phyloP scores from a whole-genome alignment of 2,888 invertebrate species.

The Ashinkailepas kermadecensis region DNA sequence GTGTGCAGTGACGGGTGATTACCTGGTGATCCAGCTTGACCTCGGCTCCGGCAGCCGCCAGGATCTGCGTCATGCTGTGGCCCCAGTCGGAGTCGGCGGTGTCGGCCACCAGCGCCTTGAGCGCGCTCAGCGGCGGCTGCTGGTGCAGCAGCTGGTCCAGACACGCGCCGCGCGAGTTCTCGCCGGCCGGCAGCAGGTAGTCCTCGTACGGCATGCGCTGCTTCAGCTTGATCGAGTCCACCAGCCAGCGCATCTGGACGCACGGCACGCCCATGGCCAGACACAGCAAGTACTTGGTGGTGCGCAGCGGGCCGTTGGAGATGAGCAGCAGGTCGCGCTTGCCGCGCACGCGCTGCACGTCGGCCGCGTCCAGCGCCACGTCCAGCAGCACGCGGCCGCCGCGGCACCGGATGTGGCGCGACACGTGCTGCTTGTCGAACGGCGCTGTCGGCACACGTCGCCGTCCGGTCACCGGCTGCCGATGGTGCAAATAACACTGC shows the following conservation, averaged over 20 bases:
- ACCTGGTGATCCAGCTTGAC: slow-evolving; percentile 9
- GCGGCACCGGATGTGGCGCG: neutral
- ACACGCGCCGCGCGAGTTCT: too few relatives aligned
- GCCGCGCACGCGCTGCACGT: neutral
- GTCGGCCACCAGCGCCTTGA: neutral
- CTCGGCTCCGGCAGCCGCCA: neutral
- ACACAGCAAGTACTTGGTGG: slow-evolving; percentile 1
- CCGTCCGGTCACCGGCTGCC: too few relatives aligned
- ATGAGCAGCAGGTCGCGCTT: slow-evolving; percentile 4
- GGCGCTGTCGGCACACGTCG: neutral
- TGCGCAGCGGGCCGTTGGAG: slow-evolving; percentile 4
- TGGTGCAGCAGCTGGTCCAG: neutral
- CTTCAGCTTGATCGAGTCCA: neutral
- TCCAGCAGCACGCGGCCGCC: slow-evolving; percentile 1
- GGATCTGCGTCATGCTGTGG: neutral
- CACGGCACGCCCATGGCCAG: slow-evolving; percentile 16
- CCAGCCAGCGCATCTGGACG: neutral
- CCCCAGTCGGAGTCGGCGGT: neutral
- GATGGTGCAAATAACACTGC: too few relatives aligned
- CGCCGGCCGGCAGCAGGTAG: slow-evolving; percentile 16
- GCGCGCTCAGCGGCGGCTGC: neutral
- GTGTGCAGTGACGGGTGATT: neutral
- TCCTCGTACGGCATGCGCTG: neutral
- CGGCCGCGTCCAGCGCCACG: neutral
- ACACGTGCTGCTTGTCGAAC: slow-evolving; percentile 3